These are phyloP conservation scores for Ifrita kowaldi DNA, from an alignment of 2,113 vertebrate species.

Conservation along the genomic window DNA sequence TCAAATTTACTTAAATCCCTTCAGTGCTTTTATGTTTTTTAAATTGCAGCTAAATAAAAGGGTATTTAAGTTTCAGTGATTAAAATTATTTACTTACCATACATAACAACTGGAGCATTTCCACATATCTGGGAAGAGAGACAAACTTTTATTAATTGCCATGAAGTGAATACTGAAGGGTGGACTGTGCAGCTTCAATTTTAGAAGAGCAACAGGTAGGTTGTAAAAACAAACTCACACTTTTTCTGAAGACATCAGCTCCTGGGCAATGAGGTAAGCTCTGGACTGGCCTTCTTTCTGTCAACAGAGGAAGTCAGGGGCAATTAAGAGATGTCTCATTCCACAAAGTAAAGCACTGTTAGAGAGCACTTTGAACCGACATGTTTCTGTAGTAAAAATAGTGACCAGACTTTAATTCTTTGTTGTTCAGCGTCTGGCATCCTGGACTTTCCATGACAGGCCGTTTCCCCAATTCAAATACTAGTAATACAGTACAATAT, in stretches of 20 bases:
- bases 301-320: constrained; percentile 44
- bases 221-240: constrained; percentile 74
- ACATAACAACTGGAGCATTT: constrained; percentile 80
- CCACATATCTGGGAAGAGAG: constrained; percentile 81
- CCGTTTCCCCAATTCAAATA: not conserved
- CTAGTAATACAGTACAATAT: not conserved
- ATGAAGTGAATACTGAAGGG: not conserved
- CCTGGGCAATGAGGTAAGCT: constrained; percentile 83
- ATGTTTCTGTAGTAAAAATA: not conserved
- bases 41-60: constrained; percentile 1
- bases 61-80: constrained; percentile 9
- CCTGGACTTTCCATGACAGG: not conserved
- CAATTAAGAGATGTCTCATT: not conserved
- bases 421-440: not conserved
- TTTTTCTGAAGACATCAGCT: constrained; percentile 87
- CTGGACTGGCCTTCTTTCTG: constrained; percentile 87
- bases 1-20: not conserved
- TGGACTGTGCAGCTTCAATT: not conserved
- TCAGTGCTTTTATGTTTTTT: constrained; percentile 6
- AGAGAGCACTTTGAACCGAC: not conserved
- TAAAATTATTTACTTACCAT: constrained; percentile 75
- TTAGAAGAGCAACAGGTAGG: not conserved
- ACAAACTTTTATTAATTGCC: constrained; percentile 48
- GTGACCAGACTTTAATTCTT: not conserved
- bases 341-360: not conserved